These are phyloP conservation scores for Whitmania pigra DNA, from an alignment of 1,140 invertebrate genomes.

Conservation along the genomic window DNA sequence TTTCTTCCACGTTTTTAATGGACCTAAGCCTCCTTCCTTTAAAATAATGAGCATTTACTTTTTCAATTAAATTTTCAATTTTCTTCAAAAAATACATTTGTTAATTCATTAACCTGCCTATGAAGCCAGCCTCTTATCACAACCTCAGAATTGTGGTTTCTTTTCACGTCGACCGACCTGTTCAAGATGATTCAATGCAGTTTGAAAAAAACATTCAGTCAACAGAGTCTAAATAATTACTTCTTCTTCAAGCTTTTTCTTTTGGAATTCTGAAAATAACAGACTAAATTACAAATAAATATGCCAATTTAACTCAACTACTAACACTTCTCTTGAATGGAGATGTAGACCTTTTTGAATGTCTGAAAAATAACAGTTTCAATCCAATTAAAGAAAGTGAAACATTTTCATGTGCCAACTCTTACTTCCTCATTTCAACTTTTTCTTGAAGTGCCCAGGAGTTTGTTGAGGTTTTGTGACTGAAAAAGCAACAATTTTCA, in stretches of 20 bases:
- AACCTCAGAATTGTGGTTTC: constrained; percentile 56
- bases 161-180: constrained; percentile 29
- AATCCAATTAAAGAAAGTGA: too few relatives aligned
- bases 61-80: too few relatives aligned
- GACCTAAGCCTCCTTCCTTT: constrained; percentile 2
- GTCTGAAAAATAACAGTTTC: too few relatives aligned
- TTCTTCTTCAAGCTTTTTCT: constrained; percentile 18
- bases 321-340: constrained; percentile 18
- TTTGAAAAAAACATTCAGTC: not conserved
- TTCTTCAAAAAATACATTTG: too few relatives aligned
- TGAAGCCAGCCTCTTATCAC: constrained; percentile 75
- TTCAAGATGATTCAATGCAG: too few relatives aligned
- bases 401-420: too few relatives aligned
- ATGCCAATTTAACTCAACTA: constrained; percentile 1
- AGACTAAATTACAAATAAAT: constrained; percentile 1
- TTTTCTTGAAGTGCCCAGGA: too few relatives aligned
- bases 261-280: constrained; percentile 14
- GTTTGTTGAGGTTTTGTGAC: too few relatives aligned
- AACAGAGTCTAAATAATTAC: not conserved
- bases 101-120: constrained; percentile 62
- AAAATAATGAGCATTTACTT: not conserved
- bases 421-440: too few relatives aligned
- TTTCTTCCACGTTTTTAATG: constrained; percentile 79
- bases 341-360: not conserved
- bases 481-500: too few relatives aligned